phyloP scores from a whole-genome alignment of 2,888 invertebrate genomes.

The Pheosia tremula region DNA sequence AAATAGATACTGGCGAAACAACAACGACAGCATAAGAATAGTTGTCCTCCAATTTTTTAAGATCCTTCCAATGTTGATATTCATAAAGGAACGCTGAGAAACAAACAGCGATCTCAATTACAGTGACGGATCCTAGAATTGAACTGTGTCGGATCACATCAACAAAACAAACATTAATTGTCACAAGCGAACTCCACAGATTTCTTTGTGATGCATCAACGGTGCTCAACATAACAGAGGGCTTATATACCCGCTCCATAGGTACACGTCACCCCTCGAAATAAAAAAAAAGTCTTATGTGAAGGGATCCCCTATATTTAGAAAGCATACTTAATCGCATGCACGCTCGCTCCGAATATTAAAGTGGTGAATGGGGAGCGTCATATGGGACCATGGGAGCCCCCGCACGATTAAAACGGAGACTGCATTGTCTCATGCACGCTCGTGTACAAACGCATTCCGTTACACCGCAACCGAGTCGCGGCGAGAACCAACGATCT shows the following conservation, averaged over 20 bases:
- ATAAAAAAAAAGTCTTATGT: conserved; percentile 70
- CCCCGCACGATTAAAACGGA: conserved; percentile 69
- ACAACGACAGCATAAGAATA: too few relatives aligned
- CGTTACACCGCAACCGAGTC: conserved; percentile 52
- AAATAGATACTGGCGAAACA: too few relatives aligned
- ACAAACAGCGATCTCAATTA: too few relatives aligned
- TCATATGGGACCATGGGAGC: conserved; percentile 78
- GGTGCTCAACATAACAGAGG: conserved; percentile 64
- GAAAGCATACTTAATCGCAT: conserved; percentile 80
- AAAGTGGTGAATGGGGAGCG: conserved; percentile 77
- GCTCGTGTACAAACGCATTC: conserved; percentile 50
- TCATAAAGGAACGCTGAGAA: too few relatives aligned
- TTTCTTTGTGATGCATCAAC: conserved; percentile 46
- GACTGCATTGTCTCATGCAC: conserved; percentile 65
- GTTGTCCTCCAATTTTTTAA: too few relatives aligned
- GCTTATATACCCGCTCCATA: conserved; percentile 73
- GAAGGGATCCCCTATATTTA: conserved; percentile 75
- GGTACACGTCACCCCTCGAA: conserved; percentile 70
- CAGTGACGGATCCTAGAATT: too few relatives aligned
- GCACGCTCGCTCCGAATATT: conserved; percentile 78
- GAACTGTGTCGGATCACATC: too few relatives aligned
- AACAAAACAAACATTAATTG: conserved; percentile 8
- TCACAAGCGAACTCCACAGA: conserved; percentile 41
- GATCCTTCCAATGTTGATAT: too few relatives aligned
- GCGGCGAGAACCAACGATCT: conserved; percentile 39